These are phyloP conservation scores for Hydrochoerus hydrochaeris DNA, from an alignment of 2,113 vertebrate species.

Conservation along the genomic window DNA sequence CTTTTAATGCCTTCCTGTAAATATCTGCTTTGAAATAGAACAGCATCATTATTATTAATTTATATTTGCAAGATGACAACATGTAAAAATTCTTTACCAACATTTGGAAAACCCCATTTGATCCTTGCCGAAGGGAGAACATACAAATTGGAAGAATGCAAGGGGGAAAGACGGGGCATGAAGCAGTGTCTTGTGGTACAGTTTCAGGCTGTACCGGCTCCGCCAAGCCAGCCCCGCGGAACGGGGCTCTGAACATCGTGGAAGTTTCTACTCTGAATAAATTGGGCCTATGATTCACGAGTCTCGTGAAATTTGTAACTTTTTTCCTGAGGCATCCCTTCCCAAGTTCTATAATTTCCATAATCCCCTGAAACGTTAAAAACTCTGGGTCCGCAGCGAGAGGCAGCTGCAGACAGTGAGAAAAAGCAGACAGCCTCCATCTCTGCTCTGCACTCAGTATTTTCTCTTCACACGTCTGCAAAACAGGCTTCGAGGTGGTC, in stretches of 20 bases:
- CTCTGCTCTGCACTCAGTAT: conserved; percentile 23
- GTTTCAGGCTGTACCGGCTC: neutral
- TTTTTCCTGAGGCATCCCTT: conserved; percentile 72
- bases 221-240: conserved; percentile 1
- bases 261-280: conserved; percentile 67
- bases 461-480: conserved; percentile 44
- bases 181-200: neutral
- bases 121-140: neutral
- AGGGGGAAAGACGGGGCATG: neutral
- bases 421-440: conserved; percentile 19
- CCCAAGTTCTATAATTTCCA: conserved; percentile 71
- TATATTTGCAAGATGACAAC: conserved; percentile 42
- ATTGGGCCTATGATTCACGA: conserved; percentile 73
- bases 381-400: conserved; percentile 53
- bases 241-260: conserved; percentile 48
- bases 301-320: conserved; percentile 73
- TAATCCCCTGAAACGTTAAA: conserved; percentile 76
- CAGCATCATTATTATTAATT: conserved; percentile 51
- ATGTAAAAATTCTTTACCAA: conserved; percentile 38
- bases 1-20: conserved; percentile 50
- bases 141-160: conserved; percentile 6
- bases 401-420: conserved; percentile 62
- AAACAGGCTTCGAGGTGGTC: neutral
- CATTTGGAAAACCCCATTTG: conserved; percentile 30
- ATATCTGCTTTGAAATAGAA: conserved; percentile 50